Base-by-base conservation (phyloP, 1,140 invertebrate species). In the Micrasema longulum region DNA sequence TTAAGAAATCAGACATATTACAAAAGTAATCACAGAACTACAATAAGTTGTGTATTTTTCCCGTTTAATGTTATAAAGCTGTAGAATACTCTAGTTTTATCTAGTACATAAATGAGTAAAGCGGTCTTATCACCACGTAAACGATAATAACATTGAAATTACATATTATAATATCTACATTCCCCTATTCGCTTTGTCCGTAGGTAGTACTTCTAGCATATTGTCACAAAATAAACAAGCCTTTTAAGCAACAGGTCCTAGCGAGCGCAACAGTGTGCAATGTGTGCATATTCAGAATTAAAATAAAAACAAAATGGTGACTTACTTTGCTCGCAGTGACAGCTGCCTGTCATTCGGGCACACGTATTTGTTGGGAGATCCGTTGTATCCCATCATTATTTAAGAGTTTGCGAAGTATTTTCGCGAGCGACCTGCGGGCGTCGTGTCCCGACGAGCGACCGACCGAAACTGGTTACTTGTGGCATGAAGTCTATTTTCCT, bases 271-370 rank as follows among this genome's bases (percentile, higher is more conserved):
- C 60, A 64, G 60, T 31, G 60, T 64, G 60, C 60, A 47, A 26
- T 47, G 45, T 64, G n/a, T 12, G 41, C 41, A 64, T 38, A 64
- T 23, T n/a, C n/a, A 31, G 10, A 35, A 52, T 31, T 47, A 2
- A 16, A 66, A 52, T 20, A n/a, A 57, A 41, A 62, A 43, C 14
- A 48, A 45, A 23, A 55, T 35, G 38, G 31, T 2, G 16, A 38
- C 68, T 64, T 41, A 97, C 95, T 96, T 97, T 74, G 95, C 95
- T 83, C 95, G 87, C 22, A 97, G 87, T 18, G 94, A 92, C 64
- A 97, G 87, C 81, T 97, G 95, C 60, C 95, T 85, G 82, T 97
- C 95, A 78, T 95, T 97, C 7, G 95, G 95, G 80, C 95, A 96
- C 75, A 96, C 94, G 89, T 93, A 96, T 80, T 89, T 88, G 74